phyloP scores from a whole-genome alignment of 1,140 invertebrate genomes.

The Drosophila parabipectinata region DNA sequence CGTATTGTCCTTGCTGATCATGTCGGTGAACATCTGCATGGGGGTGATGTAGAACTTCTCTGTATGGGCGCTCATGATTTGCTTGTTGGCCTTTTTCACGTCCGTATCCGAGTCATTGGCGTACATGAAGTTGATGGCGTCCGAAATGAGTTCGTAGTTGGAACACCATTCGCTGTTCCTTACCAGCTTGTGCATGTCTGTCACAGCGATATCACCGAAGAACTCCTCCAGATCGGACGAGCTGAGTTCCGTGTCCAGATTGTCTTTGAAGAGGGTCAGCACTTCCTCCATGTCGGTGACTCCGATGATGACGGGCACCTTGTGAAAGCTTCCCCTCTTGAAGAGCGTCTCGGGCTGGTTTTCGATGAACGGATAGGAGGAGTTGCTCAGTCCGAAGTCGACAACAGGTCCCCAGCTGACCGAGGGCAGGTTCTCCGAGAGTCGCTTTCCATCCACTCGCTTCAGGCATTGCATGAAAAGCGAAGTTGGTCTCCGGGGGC shows the following conservation, averaged over 20 bases:
- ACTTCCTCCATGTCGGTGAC: conserved; percentile 92
- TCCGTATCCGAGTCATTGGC: conserved; percentile 85
- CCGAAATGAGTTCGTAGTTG: conserved; percentile 89
- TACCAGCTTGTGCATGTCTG: conserved; percentile 85
- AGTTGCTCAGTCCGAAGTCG: conserved; percentile 89
- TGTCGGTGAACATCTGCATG: conserved; percentile 87
- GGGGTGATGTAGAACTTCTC: conserved; percentile 90
- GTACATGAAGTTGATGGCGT: conserved; percentile 91
- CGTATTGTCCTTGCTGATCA: conserved; percentile 86
- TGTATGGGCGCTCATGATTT: conserved; percentile 88
- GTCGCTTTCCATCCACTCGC: conserved; percentile 85
- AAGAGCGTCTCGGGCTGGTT: conserved; percentile 87
- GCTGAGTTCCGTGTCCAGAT: conserved; percentile 85
- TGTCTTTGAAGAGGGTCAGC: conserved; percentile 86
- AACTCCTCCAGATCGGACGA: conserved; percentile 86
- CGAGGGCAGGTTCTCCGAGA: conserved; percentile 87
- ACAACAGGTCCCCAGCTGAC: conserved; percentile 91
- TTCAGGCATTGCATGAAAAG: conserved; percentile 89
- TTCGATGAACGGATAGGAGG: conserved; percentile 87
- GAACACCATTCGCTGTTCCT: conserved; percentile 86
- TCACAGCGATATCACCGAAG: conserved; percentile 86
- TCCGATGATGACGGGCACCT: conserved; percentile 89
- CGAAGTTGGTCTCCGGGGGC: conserved; percentile 87
- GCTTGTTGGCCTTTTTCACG: conserved; percentile 84
- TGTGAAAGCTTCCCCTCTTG: conserved; percentile 86